Evolutionary conservation across 2,113 vertebrate species (phyloP).

Genomic region (Sminthopsis crassicaudata): DNA sequence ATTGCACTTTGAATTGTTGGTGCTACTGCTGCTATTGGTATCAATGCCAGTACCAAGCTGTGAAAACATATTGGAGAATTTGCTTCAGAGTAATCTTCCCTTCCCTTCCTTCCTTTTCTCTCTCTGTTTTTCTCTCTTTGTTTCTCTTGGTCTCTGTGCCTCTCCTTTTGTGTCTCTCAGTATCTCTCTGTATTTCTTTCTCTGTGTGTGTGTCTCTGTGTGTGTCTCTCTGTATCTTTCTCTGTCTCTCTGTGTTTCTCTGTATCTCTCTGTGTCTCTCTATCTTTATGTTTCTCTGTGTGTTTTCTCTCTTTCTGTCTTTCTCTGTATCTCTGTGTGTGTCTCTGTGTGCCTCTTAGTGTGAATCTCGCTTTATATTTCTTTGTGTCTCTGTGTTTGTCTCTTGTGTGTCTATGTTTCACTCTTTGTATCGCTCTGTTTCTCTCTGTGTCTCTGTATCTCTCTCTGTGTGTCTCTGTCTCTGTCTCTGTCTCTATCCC

Average conservation of each 20-base stretch:
- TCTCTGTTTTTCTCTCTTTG: background rate
- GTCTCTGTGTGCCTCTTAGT: rapidly evolving
- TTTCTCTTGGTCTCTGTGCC: background rate
- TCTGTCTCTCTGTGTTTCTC: background rate
- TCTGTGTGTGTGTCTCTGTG: background rate
- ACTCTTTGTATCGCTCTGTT: too few species aligned
- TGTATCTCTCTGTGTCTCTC: rapidly evolving
- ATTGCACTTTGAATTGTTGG: background rate
- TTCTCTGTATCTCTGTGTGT: background rate
- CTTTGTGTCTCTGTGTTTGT: rapidly evolving
- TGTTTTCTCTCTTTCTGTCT: too few species aligned
- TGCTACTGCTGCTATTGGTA: background rate
- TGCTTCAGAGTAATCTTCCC: background rate
- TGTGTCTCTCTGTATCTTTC: background rate
- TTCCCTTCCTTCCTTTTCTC: too few species aligned
- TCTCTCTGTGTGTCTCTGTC: too few species aligned
- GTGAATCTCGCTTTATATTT: too few species aligned
- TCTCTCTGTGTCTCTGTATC: too few species aligned
- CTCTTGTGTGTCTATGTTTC: too few species aligned
- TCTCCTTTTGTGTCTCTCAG: background rate
- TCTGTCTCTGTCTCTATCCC: too few species aligned
- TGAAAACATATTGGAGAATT: background rate
- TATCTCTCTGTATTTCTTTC: background rate
- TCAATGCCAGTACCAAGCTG: background rate
- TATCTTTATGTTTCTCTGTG: background rate